Percentiles rank a stretch among this genome's conserved stretches.
Evolutionary conservation across 2,797 vertebrate species (phyloP).

Genomic region (Rhinichthys osculus): DNA sequence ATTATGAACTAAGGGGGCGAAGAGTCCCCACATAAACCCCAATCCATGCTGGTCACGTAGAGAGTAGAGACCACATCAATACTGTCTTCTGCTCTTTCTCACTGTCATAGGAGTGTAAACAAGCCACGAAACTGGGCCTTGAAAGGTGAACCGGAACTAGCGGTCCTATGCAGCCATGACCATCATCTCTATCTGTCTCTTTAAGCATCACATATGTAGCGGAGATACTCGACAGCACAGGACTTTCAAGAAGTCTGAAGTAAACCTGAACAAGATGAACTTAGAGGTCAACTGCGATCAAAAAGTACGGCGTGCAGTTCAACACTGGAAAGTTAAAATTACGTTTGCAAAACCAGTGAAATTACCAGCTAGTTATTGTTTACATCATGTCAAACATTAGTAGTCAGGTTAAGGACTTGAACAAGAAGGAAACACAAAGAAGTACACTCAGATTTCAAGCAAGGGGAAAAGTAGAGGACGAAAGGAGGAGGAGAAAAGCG

Average conservation of each 20-base stretch:
- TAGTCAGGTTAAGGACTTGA: conserved; percentile 49
- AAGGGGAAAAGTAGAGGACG: conserved; percentile 71
- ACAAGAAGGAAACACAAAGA: conserved; percentile 61
- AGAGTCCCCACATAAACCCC: conserved; percentile 15
- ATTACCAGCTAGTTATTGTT: conserved; percentile 19
- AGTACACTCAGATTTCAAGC: conserved; percentile 63
- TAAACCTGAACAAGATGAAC: neutral
- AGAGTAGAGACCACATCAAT: conserved; percentile 61
- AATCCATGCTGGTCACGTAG: conserved; percentile 25
- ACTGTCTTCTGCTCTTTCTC: conserved; percentile 65
- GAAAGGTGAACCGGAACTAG: conserved; percentile 55
- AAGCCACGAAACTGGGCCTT: conserved; percentile 58
- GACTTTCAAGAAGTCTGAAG: conserved; percentile 4
- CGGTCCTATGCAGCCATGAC: conserved; percentile 10
- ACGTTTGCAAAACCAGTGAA: neutral
- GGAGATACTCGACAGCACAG: neutral
- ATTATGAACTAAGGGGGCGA: conserved; percentile 10
- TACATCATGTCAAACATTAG: conserved; percentile 22
- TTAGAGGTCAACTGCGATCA: conserved; percentile 12
- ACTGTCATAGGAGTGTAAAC: conserved; percentile 67
- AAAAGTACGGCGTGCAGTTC: neutral
- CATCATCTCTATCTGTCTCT: neutral
- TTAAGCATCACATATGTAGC: neutral
- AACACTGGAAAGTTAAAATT: conserved; percentile 15
- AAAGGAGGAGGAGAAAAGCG: conserved; percentile 63